Percentiles rank a stretch among this genome's conserved stretches.
phyloP scores from a whole-genome alignment of 2,113 vertebrate genomes.

The Micromys minutus region DNA sequence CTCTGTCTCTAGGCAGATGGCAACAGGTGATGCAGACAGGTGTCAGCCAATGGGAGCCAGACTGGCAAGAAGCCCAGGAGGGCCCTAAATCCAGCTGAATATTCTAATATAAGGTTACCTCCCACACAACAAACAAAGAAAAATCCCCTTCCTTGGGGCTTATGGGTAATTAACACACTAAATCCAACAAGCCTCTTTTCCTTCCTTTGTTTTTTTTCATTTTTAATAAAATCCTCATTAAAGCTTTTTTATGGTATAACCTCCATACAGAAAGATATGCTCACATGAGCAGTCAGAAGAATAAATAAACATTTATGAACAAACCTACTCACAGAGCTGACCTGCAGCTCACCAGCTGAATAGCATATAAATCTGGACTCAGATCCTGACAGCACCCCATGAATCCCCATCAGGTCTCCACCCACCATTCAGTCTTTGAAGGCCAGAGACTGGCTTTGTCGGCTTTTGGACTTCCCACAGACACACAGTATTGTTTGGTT shows the following conservation, averaged over 20 bases:
- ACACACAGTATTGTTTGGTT: no score
- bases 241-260: background rate
- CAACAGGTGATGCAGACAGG: rapidly evolving
- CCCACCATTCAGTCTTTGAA: background rate
- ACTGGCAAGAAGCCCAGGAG: background rate
- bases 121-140: background rate
- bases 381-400: background rate
- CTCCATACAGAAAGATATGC: background rate
- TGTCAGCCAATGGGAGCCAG: background rate
- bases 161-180: background rate
- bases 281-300: background rate
- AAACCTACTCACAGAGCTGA: background rate
- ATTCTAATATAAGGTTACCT: background rate
- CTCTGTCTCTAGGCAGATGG: background rate
- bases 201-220: background rate
- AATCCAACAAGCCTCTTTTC: background rate
- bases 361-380: background rate
- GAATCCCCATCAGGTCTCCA: rapidly evolving
- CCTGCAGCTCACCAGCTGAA: rapidly evolving
- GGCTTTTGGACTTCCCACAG: background rate
- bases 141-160: background rate
- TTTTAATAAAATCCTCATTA: slow-evolving; percentile 12
- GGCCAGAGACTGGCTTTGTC: background rate
- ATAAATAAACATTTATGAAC: background rate
- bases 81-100: background rate